Conservation (phyloP, 2,888 invertebrate genomes). For the Zele albiditarsus region DNA sequence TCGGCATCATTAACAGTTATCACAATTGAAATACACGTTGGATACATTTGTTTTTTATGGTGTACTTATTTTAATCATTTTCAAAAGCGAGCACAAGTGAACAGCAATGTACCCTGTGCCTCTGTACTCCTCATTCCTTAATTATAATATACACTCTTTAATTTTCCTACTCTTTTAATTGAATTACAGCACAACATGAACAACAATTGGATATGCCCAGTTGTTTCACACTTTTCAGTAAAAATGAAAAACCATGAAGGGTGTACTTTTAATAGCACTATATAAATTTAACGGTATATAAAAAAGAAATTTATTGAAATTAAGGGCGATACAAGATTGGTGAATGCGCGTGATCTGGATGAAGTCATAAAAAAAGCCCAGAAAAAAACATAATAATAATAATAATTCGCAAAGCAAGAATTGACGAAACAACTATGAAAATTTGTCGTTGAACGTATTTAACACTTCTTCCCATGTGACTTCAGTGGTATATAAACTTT, state of each 20-base stretch:
- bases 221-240: background rate
- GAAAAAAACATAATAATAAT: slow-evolving; percentile 24
- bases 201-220: background rate
- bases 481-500: slow-evolving; percentile 3
- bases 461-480: background rate
- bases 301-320: background rate
- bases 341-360: background rate
- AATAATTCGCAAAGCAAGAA: slow-evolving; percentile 39
- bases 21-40: no score
- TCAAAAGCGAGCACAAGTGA: no score
- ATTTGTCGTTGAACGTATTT: slow-evolving; percentile 4
- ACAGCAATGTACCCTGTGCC: no score
- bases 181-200: background rate
- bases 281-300: background rate
- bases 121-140: no score
- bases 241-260: background rate
- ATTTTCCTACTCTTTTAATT: no score
- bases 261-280: background rate
- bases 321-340: background rate
- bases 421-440: slow-evolving; percentile 1
- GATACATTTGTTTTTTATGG: no score
- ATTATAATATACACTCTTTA: no score
- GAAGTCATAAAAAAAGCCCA: background rate
- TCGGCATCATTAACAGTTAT: no score
- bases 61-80: no score